phyloP scores from a whole-genome alignment of 2,797 vertebrate species.

The Lacerta viridis region DNA sequence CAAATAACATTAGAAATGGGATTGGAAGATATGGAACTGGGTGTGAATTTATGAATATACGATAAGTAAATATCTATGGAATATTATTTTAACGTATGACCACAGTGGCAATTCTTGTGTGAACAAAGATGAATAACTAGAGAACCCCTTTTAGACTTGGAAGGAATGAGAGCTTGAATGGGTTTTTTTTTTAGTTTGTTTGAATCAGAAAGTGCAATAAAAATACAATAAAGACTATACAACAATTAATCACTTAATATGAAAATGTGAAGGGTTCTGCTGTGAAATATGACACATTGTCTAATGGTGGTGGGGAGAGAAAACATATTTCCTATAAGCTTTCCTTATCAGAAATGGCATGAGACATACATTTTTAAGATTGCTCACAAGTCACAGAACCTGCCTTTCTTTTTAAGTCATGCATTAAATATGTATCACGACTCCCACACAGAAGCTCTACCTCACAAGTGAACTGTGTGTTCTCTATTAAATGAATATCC shows the following conservation, averaged over 20 bases:
- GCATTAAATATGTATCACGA: conserved; percentile 60
- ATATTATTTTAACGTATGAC: no score
- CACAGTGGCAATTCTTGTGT: no score
- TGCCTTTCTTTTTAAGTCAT: conserved; percentile 66
- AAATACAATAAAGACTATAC: background rate
- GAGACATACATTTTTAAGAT: conserved; percentile 62
- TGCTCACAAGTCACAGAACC: conserved; percentile 49
- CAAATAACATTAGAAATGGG: no score
- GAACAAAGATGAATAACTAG: no score
- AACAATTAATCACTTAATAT: conserved; percentile 52
- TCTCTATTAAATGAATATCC: conserved; percentile 41
- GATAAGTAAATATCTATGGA: no score
- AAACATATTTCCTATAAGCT: conserved; percentile 33
- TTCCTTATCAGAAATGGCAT: conserved; percentile 41
- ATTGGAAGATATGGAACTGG: no score
- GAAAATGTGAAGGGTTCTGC: conserved; percentile 42
- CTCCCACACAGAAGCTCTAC: conserved; percentile 44
- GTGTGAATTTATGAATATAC: no score
- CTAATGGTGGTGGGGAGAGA: background rate
- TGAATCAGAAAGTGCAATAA: conserved; percentile 32
- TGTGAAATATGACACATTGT: conserved; percentile 38
- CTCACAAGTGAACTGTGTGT: conserved; percentile 45
- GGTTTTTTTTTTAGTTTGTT: conserved; percentile 19
- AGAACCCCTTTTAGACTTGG: background rate
- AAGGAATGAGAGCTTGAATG: background rate